phyloP scores from a whole-genome alignment of 2,888 invertebrate genomes.

The Phymatocera aterrima region DNA sequence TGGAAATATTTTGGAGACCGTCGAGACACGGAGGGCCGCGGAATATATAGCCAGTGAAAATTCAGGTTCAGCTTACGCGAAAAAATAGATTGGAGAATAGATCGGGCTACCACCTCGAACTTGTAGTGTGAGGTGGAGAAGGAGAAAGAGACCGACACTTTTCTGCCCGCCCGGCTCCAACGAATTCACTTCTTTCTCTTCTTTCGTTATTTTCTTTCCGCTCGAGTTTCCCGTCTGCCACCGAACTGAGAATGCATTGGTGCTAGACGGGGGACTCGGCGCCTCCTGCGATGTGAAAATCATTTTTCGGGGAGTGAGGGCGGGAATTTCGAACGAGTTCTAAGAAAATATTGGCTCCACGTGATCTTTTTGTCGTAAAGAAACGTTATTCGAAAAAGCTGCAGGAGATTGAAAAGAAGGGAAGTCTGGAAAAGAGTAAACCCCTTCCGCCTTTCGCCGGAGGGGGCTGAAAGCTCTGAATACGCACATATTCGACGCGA shows the following conservation, averaged over 20 bases:
- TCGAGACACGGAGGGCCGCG: not conserved
- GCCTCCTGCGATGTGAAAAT: conserved; percentile 4
- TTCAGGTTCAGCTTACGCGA: not conserved
- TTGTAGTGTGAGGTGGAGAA: not conserved
- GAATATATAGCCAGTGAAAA: conserved; percentile 1
- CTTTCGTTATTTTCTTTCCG: not conserved
- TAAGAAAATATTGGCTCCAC: conserved; percentile 40
- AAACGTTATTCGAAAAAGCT: not conserved
- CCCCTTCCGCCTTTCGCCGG: not conserved
- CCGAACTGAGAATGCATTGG: conserved; percentile 9
- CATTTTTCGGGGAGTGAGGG: conserved; percentile 38
- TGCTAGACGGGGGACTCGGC: not conserved
- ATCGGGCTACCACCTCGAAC: not conserved
- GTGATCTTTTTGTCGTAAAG: conserved; percentile 34
- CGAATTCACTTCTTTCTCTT: not conserved
- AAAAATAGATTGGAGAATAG: conserved; percentile 2
- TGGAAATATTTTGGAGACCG: too few species aligned
- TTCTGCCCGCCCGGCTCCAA: conserved; percentile 13
- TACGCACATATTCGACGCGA: not conserved
- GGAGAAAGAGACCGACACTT: too few species aligned
- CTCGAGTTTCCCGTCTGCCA: not conserved
- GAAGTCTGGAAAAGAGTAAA: not conserved
- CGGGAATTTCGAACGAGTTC: conserved; percentile 40
- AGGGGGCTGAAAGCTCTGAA: conserved; percentile 2
- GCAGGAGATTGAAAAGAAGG: conserved; percentile 24